phyloP scores from a whole-genome alignment of 1,140 invertebrate species.

The Magallana ariakensis region DNA sequence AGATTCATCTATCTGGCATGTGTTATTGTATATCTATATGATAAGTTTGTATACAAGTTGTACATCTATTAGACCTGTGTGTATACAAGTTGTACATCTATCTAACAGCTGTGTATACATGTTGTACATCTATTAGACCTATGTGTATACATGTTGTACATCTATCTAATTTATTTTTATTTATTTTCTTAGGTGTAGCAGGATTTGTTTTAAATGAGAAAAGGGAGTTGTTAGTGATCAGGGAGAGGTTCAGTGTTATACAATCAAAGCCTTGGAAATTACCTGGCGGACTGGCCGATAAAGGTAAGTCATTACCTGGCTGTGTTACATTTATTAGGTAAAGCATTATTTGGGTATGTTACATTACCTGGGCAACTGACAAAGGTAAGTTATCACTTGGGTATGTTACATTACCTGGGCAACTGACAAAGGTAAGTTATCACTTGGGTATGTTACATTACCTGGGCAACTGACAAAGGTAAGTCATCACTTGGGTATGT shows the following conservation, averaged over 20 bases:
- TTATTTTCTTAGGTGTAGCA: slow-evolving; percentile 84
- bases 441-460: not conserved
- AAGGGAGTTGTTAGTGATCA: slow-evolving; percentile 88
- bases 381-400: not conserved
- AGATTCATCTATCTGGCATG: no score
- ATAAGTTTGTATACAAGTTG: no score
- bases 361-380: slow-evolving; percentile 40
- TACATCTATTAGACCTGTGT: no score
- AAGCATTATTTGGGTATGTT: no score
- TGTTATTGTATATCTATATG: no score
- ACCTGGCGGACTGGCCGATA: slow-evolving; percentile 94
- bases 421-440: not conserved
- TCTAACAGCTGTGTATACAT: no score
- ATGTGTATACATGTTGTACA: no score
- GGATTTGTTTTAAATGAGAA: slow-evolving; percentile 90
- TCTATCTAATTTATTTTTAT: no score
- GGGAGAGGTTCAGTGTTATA: slow-evolving; percentile 85
- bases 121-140: no score
- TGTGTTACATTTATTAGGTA: no score
- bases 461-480: not conserved
- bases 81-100: no score
- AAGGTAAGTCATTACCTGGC: slow-evolving; percentile 81
- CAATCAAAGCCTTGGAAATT: slow-evolving; percentile 88
- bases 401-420: not conserved
- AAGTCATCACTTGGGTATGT: not conserved